phyloP scores from a whole-genome alignment of 2,113 vertebrate species.

The Noturus placidus region DNA sequence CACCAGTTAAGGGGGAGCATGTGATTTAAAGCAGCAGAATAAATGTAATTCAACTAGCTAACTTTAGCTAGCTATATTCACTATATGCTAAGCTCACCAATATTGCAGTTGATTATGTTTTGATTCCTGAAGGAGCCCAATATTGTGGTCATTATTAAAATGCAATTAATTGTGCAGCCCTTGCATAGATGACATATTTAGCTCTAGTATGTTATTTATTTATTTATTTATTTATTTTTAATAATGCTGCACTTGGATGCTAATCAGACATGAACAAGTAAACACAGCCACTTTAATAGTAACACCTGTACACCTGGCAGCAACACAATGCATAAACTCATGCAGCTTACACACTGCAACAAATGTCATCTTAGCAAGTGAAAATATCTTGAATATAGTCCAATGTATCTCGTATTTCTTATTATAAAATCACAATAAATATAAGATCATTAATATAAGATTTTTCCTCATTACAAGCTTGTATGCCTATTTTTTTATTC shows the following conservation, averaged over 20 bases:
- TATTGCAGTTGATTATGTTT: not conserved
- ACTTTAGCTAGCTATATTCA: not conserved
- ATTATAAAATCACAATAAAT: no score
- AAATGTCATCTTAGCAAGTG: no score
- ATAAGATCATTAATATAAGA: no score
- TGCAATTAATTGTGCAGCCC: not conserved
- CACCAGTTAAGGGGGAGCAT: not conserved
- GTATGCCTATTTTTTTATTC: no score
- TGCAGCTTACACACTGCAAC: not conserved
- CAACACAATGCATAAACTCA: not conserved
- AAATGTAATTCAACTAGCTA: not conserved
- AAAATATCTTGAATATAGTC: no score
- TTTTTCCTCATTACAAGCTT: no score
- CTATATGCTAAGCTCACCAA: not conserved
- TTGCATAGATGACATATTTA: not conserved
- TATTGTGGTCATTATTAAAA: not conserved
- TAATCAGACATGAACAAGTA: not conserved
- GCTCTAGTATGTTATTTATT: not conserved
- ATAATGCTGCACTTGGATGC: not conserved
- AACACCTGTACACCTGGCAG: not conserved
- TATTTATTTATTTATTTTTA: not conserved
- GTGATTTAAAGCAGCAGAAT: not conserved
- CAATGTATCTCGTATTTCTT: no score
- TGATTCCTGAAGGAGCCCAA: not conserved
- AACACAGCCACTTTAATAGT: not conserved